These are phyloP conservation scores for Geothlypis trichas DNA, from an alignment of 2,113 vertebrate genomes.

Conservation along the genomic window DNA sequence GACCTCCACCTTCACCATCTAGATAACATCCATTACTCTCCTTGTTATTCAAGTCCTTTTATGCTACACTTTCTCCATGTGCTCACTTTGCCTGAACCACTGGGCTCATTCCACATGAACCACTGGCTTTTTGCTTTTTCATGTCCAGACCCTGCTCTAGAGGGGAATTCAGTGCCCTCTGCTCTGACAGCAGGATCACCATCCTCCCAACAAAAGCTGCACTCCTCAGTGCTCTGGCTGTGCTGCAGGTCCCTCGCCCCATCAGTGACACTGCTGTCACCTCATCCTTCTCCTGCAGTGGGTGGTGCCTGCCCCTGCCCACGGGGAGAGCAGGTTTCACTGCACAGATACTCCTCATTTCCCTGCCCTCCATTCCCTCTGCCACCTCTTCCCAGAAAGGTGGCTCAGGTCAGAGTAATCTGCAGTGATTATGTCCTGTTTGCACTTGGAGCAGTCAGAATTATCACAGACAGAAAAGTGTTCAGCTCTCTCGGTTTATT, in stretches of 20 bases:
- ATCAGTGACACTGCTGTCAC: constrained; percentile 57
- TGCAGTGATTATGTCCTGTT: constrained; percentile 64
- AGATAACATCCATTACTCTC: neutral
- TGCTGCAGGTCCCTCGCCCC: constrained; percentile 60
- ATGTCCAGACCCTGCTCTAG: constrained; percentile 38
- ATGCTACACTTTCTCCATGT: constrained; percentile 74
- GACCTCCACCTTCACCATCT: neutral
- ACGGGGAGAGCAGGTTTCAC: neutral
- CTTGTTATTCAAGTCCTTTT: constrained; percentile 38
- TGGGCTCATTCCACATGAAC: neutral
- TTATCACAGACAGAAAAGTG: constrained; percentile 70
- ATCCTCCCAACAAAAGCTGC: constrained; percentile 45
- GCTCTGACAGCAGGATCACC: constrained; percentile 78
- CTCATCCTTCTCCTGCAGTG: neutral
- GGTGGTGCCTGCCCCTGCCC: neutral
- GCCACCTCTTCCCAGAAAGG: constrained; percentile 85
- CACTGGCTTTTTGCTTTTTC: neutral
- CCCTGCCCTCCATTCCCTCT: constrained; percentile 79
- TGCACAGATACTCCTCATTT: constrained; percentile 44
- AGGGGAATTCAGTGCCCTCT: constrained; percentile 76
- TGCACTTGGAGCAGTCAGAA: constrained; percentile 35
- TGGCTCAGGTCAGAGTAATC: constrained; percentile 61
- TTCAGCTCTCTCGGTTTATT: neutral
- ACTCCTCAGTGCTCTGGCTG: constrained; percentile 45
- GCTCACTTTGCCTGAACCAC: neutral